Evolutionary conservation across 2,113 vertebrate species (phyloP), one percentile per base, ranked within the genome.

Genomic region (Colistium nudipinnis): DNA sequence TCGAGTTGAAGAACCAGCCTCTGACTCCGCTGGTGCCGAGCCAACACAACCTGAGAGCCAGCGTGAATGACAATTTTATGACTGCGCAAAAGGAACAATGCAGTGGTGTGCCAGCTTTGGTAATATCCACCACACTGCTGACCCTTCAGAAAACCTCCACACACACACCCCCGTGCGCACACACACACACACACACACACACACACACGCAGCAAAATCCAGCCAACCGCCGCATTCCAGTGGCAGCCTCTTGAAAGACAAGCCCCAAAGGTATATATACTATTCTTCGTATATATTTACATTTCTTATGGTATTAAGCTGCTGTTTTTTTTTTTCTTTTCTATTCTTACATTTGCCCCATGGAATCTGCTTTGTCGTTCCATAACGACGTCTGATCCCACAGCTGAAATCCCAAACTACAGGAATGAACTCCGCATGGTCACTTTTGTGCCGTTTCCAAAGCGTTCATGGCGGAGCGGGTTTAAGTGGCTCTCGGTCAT

Each of bases 281-380:
- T 62, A 68, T 72, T 68, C 59, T 0, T 19, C 27, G 25, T 44
- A 1, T 44, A 6, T 36, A 6, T 11, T 11, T 36, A 2, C 12
- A 6, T 52, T 66, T 14, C 10, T 52, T 16, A n/a, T n/a, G n/a
- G n/a, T 38, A 17, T 43, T 43, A 16, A 19, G 20, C n/a, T 30
- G 19, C 25, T 24, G 25, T 74, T 61, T 53, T 38, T 68, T 70
- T 54, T 22, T 41, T 45, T 52, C 74, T 19, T 47, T 80, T 41
- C 31, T 38, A 12, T 82, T 76, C 72, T 57, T 63, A 64, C 78
- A 73, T 71, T 39, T n/a, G 59, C 78, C 63, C 89, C 87, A 91
- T 82, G 88, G 76, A 85, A 71, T 80, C 61, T 59, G 71, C 71
- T 84, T 88, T 84, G 84, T 84, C n/a, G n/a, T 75, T 86, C 56